Evolutionary conservation across 2,113 vertebrate species (phyloP), one percentile per base, ranked within the genome.

Genomic region (Melospiza georgiana): DNA sequence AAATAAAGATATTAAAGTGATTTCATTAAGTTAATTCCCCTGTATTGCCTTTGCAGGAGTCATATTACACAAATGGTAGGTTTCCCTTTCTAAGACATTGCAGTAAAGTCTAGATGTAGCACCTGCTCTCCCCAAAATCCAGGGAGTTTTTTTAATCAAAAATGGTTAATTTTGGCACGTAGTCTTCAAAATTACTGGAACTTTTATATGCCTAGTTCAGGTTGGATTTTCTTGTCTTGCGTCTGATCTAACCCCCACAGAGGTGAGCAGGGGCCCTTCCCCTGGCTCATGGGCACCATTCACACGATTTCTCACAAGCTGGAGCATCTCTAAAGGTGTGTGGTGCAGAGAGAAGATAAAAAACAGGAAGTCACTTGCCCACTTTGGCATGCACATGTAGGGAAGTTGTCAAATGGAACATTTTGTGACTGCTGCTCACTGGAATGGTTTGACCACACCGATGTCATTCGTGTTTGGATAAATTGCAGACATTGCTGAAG

Each of bases 311-410:
- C 39, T 33, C 35, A 10, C 12, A 11, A 62, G 18, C 43, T 61
- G 24, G 52, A 63, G 7, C 54, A 19, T 31, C 52, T 11, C 33
- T 74, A 27, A 51, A 55, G 23, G 7, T 24, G 16, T 9, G 39
- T 71, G 41, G 8, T 18, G 13, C 12, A 48, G 41, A 57, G 12
- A 9, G 9, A 55, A 78, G 44, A 15, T 27, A 21, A 35, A 88
- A 81, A 54, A 4, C 5, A 22, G 9, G 44, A 43, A 15, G 1
- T 44, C 12, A 23, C 0, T 3, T 25, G 14, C 19, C 28, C 35
- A 16, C 43, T 91, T 43, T 77, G 69, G 31, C 0, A 0, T 17
- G n/a, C n/a, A 7, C 2, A 0, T 6, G 27, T 12, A 20, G 41
- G 27, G 48, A 51, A 22, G 27, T 3, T 58, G 41, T 84, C 48